Base-by-base conservation (phyloP, 1,140 invertebrate genomes). In the Phenacoccus solenopsis region DNA sequence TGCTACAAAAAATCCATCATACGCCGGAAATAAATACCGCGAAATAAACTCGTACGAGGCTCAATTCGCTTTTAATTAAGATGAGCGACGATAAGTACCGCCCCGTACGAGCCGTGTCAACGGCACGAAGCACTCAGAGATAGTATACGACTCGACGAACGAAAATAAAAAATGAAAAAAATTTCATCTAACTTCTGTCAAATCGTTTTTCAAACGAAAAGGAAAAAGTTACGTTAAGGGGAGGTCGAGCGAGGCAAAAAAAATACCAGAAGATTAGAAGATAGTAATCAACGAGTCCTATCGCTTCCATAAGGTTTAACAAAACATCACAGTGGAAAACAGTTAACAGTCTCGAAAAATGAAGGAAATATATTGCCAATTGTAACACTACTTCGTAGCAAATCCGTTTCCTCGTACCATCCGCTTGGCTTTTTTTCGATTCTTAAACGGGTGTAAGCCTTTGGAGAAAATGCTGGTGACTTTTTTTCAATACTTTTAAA, bases 211-310 rank as follows among this genome's bases (percentile, higher is more conserved):
- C 38, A 49, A 49, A 49, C 38, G 38, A 49, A 49, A 49, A 32
- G 20, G 5, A n/a, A n/a, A n/a, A 49, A 49, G 5, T n/a, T 9
- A 49, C 38, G 30, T 32, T 49, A 3, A n/a, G 20, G 20, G 16
- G 20, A 5, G 38, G 12, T 49, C 38, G 38, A n/a, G 2, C 13
- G 3, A 4, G 16, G 16, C 12, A n/a, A 49, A 49, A 49, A 49
- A 49, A 49, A 49, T 49, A 49, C 38, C 16, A 49, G 38, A 10
- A 49, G 38, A 49, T 49, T 49, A 49, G 38, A 49, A 49, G 38
- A 49, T 49, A 49, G 38, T 49, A 49, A 49, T 49, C 38, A 49
- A 49, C 38, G 38, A 49, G 38, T 49, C 38, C 38, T 49, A 49
- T 49, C 38, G 38, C 38, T 49, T 49, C 38, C 38, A 49, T 49